Base-by-base conservation (phyloP, 2,797 vertebrate species). In the Cetoscarus ocellatus region DNA sequence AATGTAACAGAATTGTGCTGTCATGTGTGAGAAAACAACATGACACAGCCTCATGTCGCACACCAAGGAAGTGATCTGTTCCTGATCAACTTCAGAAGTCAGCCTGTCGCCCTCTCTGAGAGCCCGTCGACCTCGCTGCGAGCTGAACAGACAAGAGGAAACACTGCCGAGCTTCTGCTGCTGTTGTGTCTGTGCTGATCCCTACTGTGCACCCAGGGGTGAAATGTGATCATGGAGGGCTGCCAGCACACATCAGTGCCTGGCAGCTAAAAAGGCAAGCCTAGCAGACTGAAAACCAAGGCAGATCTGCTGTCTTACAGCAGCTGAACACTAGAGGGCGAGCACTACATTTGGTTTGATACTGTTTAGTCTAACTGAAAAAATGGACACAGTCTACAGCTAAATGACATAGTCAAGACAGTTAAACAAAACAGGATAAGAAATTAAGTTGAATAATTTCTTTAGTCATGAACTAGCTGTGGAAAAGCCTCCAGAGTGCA, bases 151-250 rank as follows among this genome's bases (percentile, higher is more conserved):
- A 86, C 63, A 66, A 74, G 75, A 69, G 63, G 80, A 77, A 75
- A 71, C 83, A 60, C 53, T 42, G 54, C 65, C 64, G 60, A 66
- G 78, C 55, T 71, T 73, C 53, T 77, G 49, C 49, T 27, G 49
- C 50, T 51, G 50, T 73, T 88, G 75, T 69, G 79, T 51, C 70
- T 82, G 70, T 18, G 76, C 75, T 85, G 19, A 83, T 78, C 86
- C 79, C 80, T 88, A 84, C 79, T 89, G 84, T 60, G 88, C 84
- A 88, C 75, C 83, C 86, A 77, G 80, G 88, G 84, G 74, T 91
- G 86, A 90, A 90, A 92, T 87, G 88, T 83, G 88, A 91, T 90
- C 86, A 90, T 82, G 78, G 88, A 88, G 89, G 68, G 83, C 86
- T 92, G 91, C 85, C 90, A 91, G 80, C 79, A 79, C 76, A 63